A percentile compares a stretch with the other conserved stretches of the same genome.
These are phyloP conservation scores for Cryptotis parvus DNA, from an alignment of 2,113 vertebrate species.

Conservation along the genomic window DNA sequence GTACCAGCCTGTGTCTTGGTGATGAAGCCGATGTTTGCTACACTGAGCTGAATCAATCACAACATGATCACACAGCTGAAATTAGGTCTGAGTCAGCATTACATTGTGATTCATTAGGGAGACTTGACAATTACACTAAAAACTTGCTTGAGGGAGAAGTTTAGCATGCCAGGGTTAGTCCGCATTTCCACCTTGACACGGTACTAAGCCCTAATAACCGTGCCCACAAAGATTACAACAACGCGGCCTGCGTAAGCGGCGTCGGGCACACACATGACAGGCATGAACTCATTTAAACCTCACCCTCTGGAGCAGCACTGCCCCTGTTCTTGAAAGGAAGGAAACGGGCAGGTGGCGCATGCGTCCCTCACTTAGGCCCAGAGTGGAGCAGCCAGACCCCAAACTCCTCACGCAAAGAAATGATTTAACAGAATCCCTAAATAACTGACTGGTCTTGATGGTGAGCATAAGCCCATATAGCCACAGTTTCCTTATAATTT, in stretches of 20 bases:
- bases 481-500: neutral
- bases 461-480: neutral
- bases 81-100: slow-evolving; percentile 26
- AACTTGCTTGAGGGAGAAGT: slow-evolving; percentile 16
- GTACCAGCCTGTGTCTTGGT: neutral
- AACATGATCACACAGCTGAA: neutral
- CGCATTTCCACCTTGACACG: neutral
- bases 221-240: neutral
- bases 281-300: neutral
- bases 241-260: no score
- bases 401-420: neutral
- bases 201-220: neutral
- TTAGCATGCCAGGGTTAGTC: no score
- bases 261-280: neutral
- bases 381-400: neutral
- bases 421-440: neutral
- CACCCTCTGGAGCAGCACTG: neutral
- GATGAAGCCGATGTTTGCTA: neutral
- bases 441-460: neutral
- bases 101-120: neutral
- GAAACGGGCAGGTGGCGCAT: neutral
- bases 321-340: neutral
- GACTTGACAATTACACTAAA: neutral
- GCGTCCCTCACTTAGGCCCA: neutral
- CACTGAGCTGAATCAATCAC: neutral